Evolutionary conservation across 1,140 invertebrate genomes (phyloP).

Genomic region (Paraescarpia echinospica): DNA sequence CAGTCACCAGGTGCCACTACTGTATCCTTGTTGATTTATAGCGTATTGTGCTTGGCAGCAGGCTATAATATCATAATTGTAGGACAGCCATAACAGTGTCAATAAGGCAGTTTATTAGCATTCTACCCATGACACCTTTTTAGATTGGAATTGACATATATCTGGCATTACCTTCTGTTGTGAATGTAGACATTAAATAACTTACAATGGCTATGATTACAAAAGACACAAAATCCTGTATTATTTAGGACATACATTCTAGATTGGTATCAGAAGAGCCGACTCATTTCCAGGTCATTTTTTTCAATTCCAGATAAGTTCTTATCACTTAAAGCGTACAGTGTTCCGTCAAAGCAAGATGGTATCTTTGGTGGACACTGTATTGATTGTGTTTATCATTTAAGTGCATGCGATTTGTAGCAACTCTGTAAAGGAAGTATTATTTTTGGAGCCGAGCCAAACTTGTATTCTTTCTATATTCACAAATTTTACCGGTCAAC

Average conservation of each 20-base stretch:
- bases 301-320: neutral
- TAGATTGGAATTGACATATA: neutral
- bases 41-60: neutral
- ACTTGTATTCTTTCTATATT: neutral
- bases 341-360: neutral
- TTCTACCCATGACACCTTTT: neutral
- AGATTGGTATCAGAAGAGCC: neutral
- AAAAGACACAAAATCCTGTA: neutral
- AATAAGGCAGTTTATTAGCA: neutral
- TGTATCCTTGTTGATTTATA: neutral
- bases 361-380: neutral
- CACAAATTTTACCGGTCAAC: neutral
- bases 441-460: neutral
- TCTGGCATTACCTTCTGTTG: neutral
- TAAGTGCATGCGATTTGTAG: neutral
- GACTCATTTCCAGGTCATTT: neutral
- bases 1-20: neutral
- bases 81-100: neutral
- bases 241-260: neutral
- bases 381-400: neutral
- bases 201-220: neutral
- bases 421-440: no score
- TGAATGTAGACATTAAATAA: neutral
- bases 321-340: neutral
- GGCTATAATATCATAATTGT: neutral